These are phyloP conservation scores for Platalea minor DNA, from an alignment of 2,797 vertebrate species.

Conservation along the genomic window DNA sequence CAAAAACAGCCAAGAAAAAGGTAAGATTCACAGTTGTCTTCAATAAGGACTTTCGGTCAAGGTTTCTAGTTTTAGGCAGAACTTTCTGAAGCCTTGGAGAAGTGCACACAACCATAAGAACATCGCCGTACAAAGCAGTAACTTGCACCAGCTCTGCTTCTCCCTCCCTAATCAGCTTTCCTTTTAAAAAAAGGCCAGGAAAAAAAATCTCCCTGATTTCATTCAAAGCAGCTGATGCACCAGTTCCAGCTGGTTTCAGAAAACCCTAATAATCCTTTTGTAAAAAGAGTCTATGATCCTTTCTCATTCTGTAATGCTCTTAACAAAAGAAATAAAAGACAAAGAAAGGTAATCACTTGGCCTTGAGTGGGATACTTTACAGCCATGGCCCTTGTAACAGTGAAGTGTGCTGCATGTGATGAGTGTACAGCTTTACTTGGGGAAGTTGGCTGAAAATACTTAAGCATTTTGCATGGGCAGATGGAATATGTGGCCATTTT, in stretches of 20 bases:
- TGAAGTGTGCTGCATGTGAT: neutral
- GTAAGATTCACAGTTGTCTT: neutral
- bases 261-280: neutral
- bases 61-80: neutral
- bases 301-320: neutral
- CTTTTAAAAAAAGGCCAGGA: neutral
- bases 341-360: neutral
- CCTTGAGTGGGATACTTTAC: neutral
- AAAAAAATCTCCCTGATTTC: neutral
- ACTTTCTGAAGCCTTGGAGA: neutral
- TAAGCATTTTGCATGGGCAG: conserved; percentile 71
- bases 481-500: conserved; percentile 75
- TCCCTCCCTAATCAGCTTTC: neutral
- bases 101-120: neutral
- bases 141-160: neutral
- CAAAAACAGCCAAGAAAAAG: neutral
- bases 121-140: neutral
- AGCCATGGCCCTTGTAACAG: neutral
- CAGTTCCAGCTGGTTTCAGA: neutral
- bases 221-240: neutral
- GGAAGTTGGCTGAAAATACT: conserved; percentile 67
- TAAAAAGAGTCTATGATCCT: neutral
- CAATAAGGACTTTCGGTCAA: neutral
- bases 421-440: neutral
- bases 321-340: neutral